Conservation (phyloP, 2,888 invertebrate genomes). For the Epirrita christyi region DNA sequence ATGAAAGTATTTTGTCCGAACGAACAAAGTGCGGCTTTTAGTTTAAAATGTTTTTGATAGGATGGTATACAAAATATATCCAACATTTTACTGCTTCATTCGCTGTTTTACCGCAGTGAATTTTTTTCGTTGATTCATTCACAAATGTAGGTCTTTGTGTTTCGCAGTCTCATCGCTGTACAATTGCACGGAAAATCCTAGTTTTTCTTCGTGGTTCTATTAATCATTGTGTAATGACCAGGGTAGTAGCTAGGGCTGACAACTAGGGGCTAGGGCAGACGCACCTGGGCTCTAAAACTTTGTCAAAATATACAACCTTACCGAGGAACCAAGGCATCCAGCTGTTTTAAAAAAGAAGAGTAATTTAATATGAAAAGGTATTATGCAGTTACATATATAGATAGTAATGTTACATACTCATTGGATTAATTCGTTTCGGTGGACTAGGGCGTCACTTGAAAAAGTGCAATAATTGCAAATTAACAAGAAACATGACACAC, state of each 20-base stretch:
- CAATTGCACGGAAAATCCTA: constrained; percentile 29
- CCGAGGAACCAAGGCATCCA: too few species aligned
- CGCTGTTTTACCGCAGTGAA: background rate
- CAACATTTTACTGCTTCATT: background rate
- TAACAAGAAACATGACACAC: too few species aligned
- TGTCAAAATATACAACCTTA: background rate
- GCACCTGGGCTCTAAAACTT: background rate
- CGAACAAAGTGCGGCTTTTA: too few species aligned
- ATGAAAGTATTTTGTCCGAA: too few species aligned
- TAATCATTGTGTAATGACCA: constrained; percentile 21
- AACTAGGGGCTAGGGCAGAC: background rate
- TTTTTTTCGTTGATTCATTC: constrained; percentile 18
- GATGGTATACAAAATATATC: too few species aligned
- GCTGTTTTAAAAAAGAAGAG: too few species aligned
- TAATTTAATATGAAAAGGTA: too few species aligned
- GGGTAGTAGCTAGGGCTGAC: background rate
- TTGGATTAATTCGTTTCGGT: too few species aligned
- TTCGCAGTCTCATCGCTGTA: constrained; percentile 25
- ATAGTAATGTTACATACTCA: too few species aligned
- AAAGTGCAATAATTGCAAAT: too few species aligned
- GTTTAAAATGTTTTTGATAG: background rate
- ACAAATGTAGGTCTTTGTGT: constrained; percentile 22
- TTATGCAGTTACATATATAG: too few species aligned
- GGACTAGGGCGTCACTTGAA: too few species aligned
- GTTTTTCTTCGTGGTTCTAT: constrained; percentile 27